Conservation (phyloP, 2,113 vertebrate species). For the Delphinus delphis region DNA sequence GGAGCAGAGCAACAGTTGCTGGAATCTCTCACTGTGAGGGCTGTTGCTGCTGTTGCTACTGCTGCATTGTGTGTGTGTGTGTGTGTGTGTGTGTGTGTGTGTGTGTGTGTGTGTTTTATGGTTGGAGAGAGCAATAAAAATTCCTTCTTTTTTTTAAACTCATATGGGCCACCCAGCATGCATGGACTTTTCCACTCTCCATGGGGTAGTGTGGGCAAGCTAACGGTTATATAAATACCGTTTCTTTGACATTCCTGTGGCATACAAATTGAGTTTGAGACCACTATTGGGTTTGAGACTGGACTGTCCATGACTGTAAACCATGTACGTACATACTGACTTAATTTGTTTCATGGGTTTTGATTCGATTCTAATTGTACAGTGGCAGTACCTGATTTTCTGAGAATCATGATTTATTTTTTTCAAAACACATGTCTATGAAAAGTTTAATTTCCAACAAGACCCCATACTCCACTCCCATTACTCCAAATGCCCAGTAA, state of each 20-base stretch:
- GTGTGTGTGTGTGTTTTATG: not conserved
- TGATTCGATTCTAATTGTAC: not conserved
- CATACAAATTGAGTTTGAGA: not conserved
- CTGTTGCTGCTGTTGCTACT: not conserved
- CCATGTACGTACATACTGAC: no score
- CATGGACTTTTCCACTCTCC: not conserved
- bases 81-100: no score
- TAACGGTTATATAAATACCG: not conserved
- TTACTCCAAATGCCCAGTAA: not conserved
- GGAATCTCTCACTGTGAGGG: not conserved
- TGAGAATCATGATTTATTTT: not conserved
- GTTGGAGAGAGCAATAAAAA: not conserved
- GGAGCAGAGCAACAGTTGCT: not conserved
- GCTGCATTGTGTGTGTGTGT: not conserved
- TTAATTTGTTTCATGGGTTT: not conserved
- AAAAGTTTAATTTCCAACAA: not conserved
- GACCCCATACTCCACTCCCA: not conserved
- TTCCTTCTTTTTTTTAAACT: not conserved
- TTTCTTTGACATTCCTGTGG: not conserved
- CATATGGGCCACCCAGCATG: not conserved
- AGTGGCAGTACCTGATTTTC: not conserved
- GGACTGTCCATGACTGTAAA: not conserved
- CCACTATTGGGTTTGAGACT: not conserved
- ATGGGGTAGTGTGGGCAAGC: not conserved
- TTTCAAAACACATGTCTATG: not conserved